These are phyloP conservation scores for Coboldia fuscipes DNA, from an alignment of 1,140 invertebrate species.

Conservation along the genomic window DNA sequence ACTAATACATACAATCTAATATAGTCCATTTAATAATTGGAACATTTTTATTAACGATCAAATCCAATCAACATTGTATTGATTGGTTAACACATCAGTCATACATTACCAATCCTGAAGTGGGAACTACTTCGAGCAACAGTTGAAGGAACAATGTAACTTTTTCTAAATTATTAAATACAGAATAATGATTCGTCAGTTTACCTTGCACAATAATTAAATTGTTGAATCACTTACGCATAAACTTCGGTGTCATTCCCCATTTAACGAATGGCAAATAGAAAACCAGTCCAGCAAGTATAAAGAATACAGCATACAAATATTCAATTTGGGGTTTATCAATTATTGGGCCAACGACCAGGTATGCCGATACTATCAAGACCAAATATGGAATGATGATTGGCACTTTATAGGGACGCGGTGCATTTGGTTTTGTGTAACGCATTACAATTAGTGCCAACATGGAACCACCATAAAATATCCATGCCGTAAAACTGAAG, in stretches of 20 bases:
- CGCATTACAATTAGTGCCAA: conserved; percentile 71
- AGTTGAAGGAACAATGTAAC: conserved; percentile 79
- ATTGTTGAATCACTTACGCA: conserved; percentile 39
- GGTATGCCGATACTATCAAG: conserved; percentile 67
- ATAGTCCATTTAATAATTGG: too few relatives aligned
- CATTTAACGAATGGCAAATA: conserved; percentile 87
- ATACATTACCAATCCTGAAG: conserved; percentile 36
- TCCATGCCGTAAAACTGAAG: conserved; percentile 90
- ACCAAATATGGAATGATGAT: conserved; percentile 77
- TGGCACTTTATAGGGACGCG: conserved; percentile 75
- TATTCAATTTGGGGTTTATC: conserved; percentile 79
- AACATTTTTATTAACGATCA: too few relatives aligned
- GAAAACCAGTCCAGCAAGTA: conserved; percentile 67
- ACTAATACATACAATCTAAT: too few relatives aligned
- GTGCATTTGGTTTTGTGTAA: conserved; percentile 66
- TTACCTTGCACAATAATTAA: too few relatives aligned
- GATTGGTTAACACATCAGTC: too few relatives aligned
- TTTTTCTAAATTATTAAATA: conserved; percentile 41
- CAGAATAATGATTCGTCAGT: not conserved
- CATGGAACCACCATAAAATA: conserved; percentile 84
- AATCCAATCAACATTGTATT: too few relatives aligned
- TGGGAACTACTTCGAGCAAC: conserved; percentile 76
- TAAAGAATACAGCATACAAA: conserved; percentile 75
- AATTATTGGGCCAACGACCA: conserved; percentile 82
- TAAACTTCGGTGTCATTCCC: conserved; percentile 55